Evolutionary conservation across 2,797 vertebrate species (phyloP).

Genomic region (Staurois parvus): DNA sequence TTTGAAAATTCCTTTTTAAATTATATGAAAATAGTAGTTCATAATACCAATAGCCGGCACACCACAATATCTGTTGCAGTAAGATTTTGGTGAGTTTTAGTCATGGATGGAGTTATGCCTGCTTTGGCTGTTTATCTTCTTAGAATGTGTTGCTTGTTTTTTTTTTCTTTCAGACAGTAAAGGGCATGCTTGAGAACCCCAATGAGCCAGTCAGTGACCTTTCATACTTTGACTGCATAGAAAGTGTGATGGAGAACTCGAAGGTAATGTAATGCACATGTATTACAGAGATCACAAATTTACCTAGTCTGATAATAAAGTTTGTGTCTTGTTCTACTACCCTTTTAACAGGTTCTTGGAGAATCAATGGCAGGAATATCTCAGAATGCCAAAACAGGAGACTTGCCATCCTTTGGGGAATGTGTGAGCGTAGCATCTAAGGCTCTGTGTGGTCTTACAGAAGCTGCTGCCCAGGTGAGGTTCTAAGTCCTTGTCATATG

Average conservation of each 20-base stretch:
- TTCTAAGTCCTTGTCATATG: not conserved
- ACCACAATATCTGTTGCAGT: no score
- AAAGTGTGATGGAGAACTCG: slow-evolving; percentile 98
- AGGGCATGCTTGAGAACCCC: slow-evolving; percentile 94
- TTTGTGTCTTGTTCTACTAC: not conserved
- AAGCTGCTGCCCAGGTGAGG: slow-evolving; percentile 95
- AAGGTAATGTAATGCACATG: slow-evolving; percentile 80
- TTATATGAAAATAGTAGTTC: no score
- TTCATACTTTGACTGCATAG: slow-evolving; percentile 98
- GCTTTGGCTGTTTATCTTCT: not conserved
- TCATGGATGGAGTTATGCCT: not conserved
- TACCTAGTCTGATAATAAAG: not conserved
- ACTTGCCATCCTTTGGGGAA: slow-evolving; percentile 92
- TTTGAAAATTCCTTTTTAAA: no score
- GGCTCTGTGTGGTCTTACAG: slow-evolving; percentile 94
- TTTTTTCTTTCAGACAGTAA: slow-evolving; percentile 83
- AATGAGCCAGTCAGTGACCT: slow-evolving; percentile 96
- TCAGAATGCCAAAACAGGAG: slow-evolving; percentile 95
- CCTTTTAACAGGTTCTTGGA: slow-evolving; percentile 85
- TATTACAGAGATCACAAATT: not conserved
- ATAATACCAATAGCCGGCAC: no score
- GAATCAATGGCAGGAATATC: slow-evolving; percentile 99
- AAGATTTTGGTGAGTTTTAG: no score
- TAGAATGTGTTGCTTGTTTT: not conserved
- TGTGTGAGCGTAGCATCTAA: slow-evolving; percentile 96